Base-by-base conservation (phyloP, 2,797 vertebrate genomes). In the Parauchenoglanis punctatus region DNA sequence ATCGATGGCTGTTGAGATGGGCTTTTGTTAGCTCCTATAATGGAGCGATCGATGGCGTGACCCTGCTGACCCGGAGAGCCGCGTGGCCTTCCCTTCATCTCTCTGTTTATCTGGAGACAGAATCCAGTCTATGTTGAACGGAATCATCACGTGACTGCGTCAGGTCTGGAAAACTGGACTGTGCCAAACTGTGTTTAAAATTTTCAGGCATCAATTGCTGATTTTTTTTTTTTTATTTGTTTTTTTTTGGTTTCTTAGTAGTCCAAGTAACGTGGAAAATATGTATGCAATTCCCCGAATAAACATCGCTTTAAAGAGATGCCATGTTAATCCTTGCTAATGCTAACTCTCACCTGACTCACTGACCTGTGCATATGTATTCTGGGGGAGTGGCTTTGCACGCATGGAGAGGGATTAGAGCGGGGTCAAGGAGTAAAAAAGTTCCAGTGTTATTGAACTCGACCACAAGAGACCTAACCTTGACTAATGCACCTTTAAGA, bases 1-100 rank as follows among this genome's bases (percentile, higher is more conserved):
- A 91, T 91, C 89, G 84, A 89, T 92, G 81, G 86, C n/a, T 73
- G n/a, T 86, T 58, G 72, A 86, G 88, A 87, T 87, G 83, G 89
- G 82, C 67, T 92, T 89, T 84, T 82, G 75, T 89, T 84, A 85
- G 81, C 52, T 89, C 77, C 85, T 61, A 89, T 81, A 91, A 92
- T 88, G 81, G 87, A 86, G 63, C 68, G 85, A 90, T 91, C 90
- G 85, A 91, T 89, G 81, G 58, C 28, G 58, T 75, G 88, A 88
- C 87, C 88, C 72, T 63, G 0, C 13, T 31, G 59, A 90, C 87
- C 87, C 73, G 0, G 2, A 11, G 23, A 80, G 78, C 17, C 18
- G 4, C 40, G 15, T 12, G 35, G 35, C 4, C 35, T 13, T 72
- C 65, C 28, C 35, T 85, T 70, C 73, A 46, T 84, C 52, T 40